These are phyloP conservation scores for Halocaridina rubra DNA, from an alignment of 2,888 invertebrate species.

Conservation along the genomic window DNA sequence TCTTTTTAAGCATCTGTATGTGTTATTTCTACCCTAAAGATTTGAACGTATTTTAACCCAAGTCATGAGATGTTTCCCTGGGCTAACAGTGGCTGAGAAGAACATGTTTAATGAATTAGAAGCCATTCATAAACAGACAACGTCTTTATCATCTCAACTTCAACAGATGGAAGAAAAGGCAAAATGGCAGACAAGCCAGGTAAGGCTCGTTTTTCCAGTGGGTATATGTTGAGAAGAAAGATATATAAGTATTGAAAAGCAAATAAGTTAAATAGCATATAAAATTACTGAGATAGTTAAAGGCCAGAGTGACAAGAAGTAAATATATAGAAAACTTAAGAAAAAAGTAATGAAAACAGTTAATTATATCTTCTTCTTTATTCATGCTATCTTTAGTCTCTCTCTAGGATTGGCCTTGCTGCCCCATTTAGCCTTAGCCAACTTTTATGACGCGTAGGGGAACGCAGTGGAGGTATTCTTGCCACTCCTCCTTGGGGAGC, in stretches of 20 bases:
- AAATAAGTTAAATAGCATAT: neutral
- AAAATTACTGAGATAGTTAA: neutral
- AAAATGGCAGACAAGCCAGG: conserved; percentile 45
- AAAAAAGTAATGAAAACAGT: no score
- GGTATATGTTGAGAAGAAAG: no score
- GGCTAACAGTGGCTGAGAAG: conserved; percentile 50
- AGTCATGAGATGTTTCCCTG: conserved; percentile 47
- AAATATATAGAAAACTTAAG: no score
- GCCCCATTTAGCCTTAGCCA: neutral
- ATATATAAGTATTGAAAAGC: no score
- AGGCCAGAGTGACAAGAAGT: neutral
- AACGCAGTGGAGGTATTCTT: no score
- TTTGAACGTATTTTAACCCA: conserved; percentile 40
- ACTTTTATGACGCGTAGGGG: no score
- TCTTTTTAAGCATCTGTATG: neutral
- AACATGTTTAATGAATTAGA: conserved; percentile 53
- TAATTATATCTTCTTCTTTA: no score
- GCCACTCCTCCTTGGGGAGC: no score
- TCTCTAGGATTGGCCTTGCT: no score
- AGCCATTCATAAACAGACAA: conserved; percentile 40
- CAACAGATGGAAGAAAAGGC: conserved; percentile 49
- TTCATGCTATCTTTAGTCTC: no score
- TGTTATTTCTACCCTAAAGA: conserved; percentile 10
- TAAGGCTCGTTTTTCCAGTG: neutral
- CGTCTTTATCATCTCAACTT: conserved; percentile 41